Evolutionary conservation across 2,888 invertebrate genomes (phyloP), one percentile per base, ranked within the genome.

Genomic region (Crioceris asparagi): DNA sequence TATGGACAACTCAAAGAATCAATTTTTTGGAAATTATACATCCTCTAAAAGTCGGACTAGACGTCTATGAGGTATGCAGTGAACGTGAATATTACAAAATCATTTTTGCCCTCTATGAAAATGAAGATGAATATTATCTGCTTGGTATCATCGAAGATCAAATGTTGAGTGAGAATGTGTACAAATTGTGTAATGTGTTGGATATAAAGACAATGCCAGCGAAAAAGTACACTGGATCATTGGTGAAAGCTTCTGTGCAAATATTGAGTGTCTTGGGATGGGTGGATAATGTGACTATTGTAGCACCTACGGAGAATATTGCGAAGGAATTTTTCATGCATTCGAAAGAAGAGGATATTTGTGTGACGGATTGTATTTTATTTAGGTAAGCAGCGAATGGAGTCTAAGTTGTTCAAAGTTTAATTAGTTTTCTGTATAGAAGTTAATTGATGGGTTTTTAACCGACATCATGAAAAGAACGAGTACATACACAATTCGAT

Each of bases 1-100:
- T 56, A 32, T 65, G 63, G 64, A 54, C 53, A 2, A 43, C 47
- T 2, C 49, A 64, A 31, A 50, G 61, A 16, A 23, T 64, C 4
- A 62, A 64, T 40, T 49, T 46, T 31, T 44, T 63, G 17, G 48
- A 58, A 37, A 36, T 47, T 7, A 35, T 53, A 5, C 27, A 46
- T 7, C 53, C 53, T 3, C 33, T 60, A 4, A 50, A 45, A 26
- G 30, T 62, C 2, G 61, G 59, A 7, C 16, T 62, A 3, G 36
- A 45, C 4, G 48, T 61, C 4, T 56, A 53, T 41, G 51, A 57
- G 35, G 47, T 53, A n/a, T 61, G 61, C 36, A 47, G 47, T 2
- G 53, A 56, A 18, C 45, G 45, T 17, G 59, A 63, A 15, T 51
- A 51, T 25, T 53, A 56, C 29, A 48, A 56, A 23, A 48, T 46